Conservation (phyloP, 2,888 invertebrate species). For the Mactromeris polynyma region DNA sequence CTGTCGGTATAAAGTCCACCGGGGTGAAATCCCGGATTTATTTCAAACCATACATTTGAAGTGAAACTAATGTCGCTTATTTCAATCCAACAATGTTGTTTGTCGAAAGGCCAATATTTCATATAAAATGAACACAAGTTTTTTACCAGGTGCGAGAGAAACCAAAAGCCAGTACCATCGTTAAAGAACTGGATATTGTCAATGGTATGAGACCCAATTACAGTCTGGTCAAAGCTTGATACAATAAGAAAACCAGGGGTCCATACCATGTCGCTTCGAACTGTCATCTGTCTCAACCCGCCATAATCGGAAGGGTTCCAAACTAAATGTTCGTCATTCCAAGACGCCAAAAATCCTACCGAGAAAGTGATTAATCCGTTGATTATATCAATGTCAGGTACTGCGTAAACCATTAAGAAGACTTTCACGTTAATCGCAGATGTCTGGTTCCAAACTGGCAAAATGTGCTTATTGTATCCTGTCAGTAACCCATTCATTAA, state of each 20-base stretch:
- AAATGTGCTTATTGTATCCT: constrained; percentile 50
- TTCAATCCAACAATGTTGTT: background rate
- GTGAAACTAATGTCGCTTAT: background rate
- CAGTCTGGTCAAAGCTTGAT: background rate
- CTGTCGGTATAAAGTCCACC: background rate
- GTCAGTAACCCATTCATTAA: background rate
- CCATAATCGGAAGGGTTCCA: constrained; percentile 49
- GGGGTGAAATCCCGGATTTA: background rate
- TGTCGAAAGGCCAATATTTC: constrained; percentile 1
- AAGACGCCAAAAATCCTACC: constrained; percentile 50
- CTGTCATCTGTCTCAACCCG: background rate
- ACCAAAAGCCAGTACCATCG: background rate
- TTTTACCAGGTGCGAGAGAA: background rate
- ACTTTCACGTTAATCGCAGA: constrained; percentile 28
- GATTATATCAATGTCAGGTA: constrained; percentile 66
- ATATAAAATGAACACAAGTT: background rate
- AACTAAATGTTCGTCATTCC: constrained; percentile 55
- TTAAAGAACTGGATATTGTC: background rate
- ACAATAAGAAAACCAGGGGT: constrained; percentile 34
- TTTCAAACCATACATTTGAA: background rate
- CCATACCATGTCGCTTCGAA: constrained; percentile 57
- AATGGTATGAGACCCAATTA: background rate
- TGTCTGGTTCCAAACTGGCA: constrained; percentile 47
- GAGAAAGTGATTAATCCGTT: constrained; percentile 54
- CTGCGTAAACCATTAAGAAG: constrained; percentile 33